A percentile compares a stretch with the other conserved stretches of the same genome.
Conservation (phyloP, 2,888 invertebrate genomes). For the Xylophagus ater region DNA sequence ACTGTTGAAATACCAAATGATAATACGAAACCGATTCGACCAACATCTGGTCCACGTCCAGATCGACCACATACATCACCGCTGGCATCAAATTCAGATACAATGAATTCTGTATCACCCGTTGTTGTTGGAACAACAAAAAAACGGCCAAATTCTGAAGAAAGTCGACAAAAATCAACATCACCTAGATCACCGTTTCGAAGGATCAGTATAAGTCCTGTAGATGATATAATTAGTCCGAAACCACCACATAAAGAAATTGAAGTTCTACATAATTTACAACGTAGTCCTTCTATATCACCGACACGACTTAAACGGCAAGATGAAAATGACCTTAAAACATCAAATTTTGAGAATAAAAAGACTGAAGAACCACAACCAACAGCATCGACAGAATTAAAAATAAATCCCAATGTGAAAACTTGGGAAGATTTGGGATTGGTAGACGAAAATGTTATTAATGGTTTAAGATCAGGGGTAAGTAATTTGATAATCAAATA, state of each 20-base stretch:
- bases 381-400: constrained; percentile 12
- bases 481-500: constrained; percentile 22
- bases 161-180: constrained; percentile 14
- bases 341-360: constrained; percentile 13
- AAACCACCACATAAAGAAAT: constrained; percentile 48
- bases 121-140: constrained; percentile 18
- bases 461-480: constrained; percentile 61
- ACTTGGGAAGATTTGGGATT: constrained; percentile 52
- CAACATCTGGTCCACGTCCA: not conserved
- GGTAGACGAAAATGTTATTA: constrained; percentile 48
- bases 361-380: constrained; percentile 23
- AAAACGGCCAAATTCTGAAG: constrained; percentile 13
- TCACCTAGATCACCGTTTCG: constrained; percentile 29
- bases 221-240: constrained; percentile 40
- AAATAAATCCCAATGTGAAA: constrained; percentile 22
- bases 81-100: not conserved
- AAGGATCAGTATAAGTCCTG: constrained; percentile 38
- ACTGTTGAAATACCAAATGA: constrained; percentile 35
- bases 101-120: not conserved
- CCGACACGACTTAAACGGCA: constrained; percentile 39
- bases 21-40: constrained; percentile 32
- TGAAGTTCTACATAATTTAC: constrained; percentile 56
- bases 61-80: not conserved
- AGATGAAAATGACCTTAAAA: constrained; percentile 1
- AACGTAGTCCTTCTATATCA: constrained; percentile 49